Base-by-base conservation (phyloP, 2,888 invertebrate species). In the Cantharis rustica region DNA sequence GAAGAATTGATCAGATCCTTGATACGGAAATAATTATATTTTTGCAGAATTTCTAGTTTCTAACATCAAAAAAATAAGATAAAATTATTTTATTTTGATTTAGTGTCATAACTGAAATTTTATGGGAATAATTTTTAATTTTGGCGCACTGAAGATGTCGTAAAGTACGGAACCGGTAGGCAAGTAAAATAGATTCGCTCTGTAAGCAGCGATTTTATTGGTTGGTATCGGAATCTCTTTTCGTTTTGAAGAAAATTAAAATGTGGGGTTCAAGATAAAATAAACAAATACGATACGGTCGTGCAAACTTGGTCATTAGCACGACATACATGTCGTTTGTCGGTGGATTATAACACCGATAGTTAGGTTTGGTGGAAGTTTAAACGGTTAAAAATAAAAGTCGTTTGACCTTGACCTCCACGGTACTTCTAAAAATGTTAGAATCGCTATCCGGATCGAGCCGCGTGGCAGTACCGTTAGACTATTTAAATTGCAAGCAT, bases 301-400 rank as follows among this genome's bases (percentile, higher is more conserved):
- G 80, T 79, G 81, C 81, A 81, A 82, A 82, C 80, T 83, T 83
- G 82, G 82, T 83, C 82, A 83, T 83, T 83, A 82, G 82, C 81
- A 83, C 83, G 80, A 76, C 78, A 78, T 81, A 80, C 75, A 82
- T 79, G 81, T 47, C 80, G 80, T 79, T 76, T 73, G 81, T 78
- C 80, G 81, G 80, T 79, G 79, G 79, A 81, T 82, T 76, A 27
- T 27, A 73, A 73, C 79, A 81, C 80, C 79, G 80, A 80, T 80
- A 81, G 75, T 79, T 78, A 76, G 79, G 76, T 80, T 81, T 82
- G 81, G 84, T 82, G 83, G 84, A 84, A 85, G 84, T 84, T 76
- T 74, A 73, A 75, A 69, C 69, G 62, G 72, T 77, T 84, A 84
- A 84, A 84, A 84, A 84, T 84, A 85, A 85, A 84, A 85, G 85